Evolutionary conservation across 2,113 vertebrate species (phyloP).

Genomic region (Caretta caretta): DNA sequence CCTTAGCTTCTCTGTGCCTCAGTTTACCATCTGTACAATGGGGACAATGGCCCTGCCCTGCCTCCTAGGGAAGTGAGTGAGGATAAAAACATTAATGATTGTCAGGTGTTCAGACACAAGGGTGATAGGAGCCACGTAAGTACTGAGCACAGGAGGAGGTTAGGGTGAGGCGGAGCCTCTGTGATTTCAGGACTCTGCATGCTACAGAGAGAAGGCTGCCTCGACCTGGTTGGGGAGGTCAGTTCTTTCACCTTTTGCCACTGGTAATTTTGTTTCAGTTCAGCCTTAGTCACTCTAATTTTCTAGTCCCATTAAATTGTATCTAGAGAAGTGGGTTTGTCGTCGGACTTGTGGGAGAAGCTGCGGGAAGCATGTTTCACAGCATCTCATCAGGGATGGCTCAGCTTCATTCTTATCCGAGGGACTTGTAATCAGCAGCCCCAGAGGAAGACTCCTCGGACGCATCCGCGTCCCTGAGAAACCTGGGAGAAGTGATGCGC

Average conservation of each 20-base stretch:
- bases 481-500: background rate
- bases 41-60: background rate
- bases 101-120: background rate
- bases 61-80: background rate
- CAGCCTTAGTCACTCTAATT: background rate
- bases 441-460: background rate
- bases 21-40: background rate
- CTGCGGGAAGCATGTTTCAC: too few species aligned
- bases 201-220: background rate
- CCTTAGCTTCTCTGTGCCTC: background rate
- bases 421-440: too few species aligned
- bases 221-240: background rate
- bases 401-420: background rate
- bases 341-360: background rate
- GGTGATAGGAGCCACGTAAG: background rate
- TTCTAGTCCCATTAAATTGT: background rate
- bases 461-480: background rate
- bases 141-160: background rate
- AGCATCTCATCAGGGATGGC: background rate
- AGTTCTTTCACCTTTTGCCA: background rate
- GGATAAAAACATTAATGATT: background rate
- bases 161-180: background rate
- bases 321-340: background rate
- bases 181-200: too few species aligned
- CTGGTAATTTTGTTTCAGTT: background rate